A percentile compares a stretch with the other conserved stretches of the same genome.
Evolutionary conservation across 2,113 vertebrate species (phyloP).

Genomic region (Sturnira hondurensis): DNA sequence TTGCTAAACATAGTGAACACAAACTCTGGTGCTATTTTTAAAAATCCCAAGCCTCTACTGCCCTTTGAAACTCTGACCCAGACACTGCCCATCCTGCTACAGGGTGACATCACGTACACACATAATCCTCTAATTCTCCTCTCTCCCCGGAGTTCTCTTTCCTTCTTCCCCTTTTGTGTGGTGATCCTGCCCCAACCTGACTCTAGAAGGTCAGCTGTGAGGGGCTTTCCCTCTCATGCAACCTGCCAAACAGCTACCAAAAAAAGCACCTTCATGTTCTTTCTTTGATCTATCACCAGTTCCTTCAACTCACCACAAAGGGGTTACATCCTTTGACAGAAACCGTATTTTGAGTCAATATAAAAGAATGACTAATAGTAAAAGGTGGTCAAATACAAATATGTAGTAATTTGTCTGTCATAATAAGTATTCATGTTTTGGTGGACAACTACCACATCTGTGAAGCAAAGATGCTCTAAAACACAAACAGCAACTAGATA

Average conservation of each 20-base stretch:
- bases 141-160: neutral
- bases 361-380: neutral
- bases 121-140: neutral
- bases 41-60: neutral
- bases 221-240: neutral
- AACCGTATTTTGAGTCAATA: neutral
- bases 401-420: neutral
- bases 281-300: neutral
- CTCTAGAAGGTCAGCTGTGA: neutral
- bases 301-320: neutral
- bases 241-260: neutral
- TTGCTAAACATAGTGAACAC: neutral
- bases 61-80: neutral
- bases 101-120: neutral
- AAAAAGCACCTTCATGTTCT: neutral
- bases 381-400: neutral
- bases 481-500: neutral
- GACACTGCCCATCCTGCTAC: neutral
- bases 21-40: neutral
- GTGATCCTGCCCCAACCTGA: neutral
- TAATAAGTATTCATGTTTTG: neutral
- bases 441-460: neutral
- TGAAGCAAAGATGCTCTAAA: neutral
- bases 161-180: neutral
- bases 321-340: neutral